Evolutionary conservation across 2,888 invertebrate species (phyloP).

Genomic region (Lucinisca nassula): DNA sequence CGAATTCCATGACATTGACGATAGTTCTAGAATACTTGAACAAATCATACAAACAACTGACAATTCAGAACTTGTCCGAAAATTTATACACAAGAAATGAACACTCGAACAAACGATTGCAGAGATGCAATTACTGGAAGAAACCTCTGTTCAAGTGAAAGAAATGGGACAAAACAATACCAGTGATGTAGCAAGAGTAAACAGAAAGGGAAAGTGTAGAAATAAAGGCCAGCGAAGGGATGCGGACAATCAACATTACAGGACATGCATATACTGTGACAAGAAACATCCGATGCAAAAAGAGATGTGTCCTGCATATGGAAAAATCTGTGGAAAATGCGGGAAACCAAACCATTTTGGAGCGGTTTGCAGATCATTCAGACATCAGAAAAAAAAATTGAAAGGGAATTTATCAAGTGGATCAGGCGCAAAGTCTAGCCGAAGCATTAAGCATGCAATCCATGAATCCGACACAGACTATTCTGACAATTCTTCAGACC

Average conservation of each 20-base stretch:
- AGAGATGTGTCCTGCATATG: neutral
- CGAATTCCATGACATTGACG: neutral
- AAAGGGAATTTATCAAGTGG: neutral
- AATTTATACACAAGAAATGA: too few relatives aligned
- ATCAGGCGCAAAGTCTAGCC: neutral
- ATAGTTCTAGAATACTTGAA: neutral
- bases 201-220: neutral
- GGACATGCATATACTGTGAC: neutral
- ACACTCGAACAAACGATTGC: too few relatives aligned
- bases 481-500: neutral
- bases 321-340: slow-evolving; percentile 13
- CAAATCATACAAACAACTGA: neutral
- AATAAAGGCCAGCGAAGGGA: neutral
- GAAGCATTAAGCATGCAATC: neutral
- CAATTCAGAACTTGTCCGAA: too few relatives aligned
- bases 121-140: too few relatives aligned
- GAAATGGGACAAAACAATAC: neutral
- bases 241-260: neutral
- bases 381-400: neutral
- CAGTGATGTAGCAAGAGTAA: neutral
- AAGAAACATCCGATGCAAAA: neutral
- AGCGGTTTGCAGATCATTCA: neutral
- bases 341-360: slow-evolving; percentile 15
- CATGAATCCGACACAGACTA: neutral
- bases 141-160: neutral